Evolutionary conservation across 2,113 vertebrate genomes (phyloP).

Genomic region (Symphodus melops): DNA sequence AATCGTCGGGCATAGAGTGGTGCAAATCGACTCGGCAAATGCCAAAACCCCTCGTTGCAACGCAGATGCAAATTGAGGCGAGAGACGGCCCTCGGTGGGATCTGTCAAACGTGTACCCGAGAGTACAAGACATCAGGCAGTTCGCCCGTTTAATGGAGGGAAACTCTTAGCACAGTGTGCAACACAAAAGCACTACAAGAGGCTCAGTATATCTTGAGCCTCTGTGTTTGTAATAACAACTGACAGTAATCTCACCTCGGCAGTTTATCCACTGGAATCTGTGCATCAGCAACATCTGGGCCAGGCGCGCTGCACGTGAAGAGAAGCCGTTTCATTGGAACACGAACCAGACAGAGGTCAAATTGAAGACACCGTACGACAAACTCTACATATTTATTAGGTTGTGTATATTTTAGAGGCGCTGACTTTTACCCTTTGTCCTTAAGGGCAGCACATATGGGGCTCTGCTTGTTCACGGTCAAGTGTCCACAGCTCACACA

Average conservation of each 20-base stretch:
- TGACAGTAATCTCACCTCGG: conserved; percentile 86
- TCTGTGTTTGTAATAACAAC: conserved; percentile 17
- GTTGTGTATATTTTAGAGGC: neutral
- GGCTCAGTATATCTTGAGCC: conserved; percentile 13
- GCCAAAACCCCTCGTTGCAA: too few species aligned
- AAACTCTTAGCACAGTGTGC: neutral
- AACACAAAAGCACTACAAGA: conserved; percentile 12
- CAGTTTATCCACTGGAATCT: conserved; percentile 90
- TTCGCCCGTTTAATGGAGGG: neutral
- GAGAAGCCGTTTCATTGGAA: conserved; percentile 10
- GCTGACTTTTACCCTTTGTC: conserved; percentile 90
- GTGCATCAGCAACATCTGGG: conserved; percentile 83
- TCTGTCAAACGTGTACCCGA: too few species aligned
- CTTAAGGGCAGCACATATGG: conserved; percentile 89
- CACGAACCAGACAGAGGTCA: neutral
- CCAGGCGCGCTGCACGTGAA: conserved; percentile 85
- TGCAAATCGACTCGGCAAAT: too few species aligned
- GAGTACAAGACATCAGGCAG: too few species aligned
- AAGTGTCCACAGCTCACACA: conserved; percentile 92
- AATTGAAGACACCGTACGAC: conserved; percentile 11
- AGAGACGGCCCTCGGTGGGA: too few species aligned
- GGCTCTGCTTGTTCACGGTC: conserved; percentile 88
- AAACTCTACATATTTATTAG: conserved; percentile 16
- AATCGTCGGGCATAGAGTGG: too few species aligned
- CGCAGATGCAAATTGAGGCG: too few species aligned